phyloP scores from a whole-genome alignment of 2,113 vertebrate genomes.

The Crypturellus undulatus region DNA sequence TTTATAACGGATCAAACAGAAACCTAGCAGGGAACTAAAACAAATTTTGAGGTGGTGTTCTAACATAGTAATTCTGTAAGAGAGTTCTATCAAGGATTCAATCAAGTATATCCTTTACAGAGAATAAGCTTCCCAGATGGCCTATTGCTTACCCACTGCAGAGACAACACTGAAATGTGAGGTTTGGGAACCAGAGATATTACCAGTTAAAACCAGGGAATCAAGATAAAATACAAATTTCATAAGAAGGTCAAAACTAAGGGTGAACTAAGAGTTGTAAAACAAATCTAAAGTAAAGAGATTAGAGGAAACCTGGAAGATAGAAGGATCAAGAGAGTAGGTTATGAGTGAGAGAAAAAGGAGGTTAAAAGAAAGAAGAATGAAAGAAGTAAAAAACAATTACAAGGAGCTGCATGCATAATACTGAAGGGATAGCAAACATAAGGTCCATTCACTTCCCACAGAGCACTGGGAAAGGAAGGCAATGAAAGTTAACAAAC shows the following conservation, averaged over 20 bases:
- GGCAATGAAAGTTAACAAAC: neutral
- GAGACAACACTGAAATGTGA: neutral
- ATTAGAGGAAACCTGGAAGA: neutral
- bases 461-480: neutral
- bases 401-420: neutral
- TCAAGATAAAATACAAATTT: neutral
- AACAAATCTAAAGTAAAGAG: neutral
- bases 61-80: conserved; percentile 26
- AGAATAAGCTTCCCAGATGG: neutral
- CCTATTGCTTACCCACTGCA: neutral
- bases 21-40: conserved; percentile 34
- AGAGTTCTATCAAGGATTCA: conserved; percentile 13
- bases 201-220: neutral
- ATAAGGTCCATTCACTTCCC: neutral
- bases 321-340: neutral
- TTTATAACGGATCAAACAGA: neutral
- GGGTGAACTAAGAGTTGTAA: neutral
- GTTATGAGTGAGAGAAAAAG: neutral
- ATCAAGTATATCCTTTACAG: neutral
- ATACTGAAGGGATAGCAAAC: neutral
- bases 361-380: neutral
- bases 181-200: neutral
- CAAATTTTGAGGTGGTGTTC: conserved; percentile 30
- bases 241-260: neutral
- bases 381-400: neutral